Base-by-base conservation (phyloP, 2,113 vertebrate genomes). In the Boleophthalmus pectinirostris region DNA sequence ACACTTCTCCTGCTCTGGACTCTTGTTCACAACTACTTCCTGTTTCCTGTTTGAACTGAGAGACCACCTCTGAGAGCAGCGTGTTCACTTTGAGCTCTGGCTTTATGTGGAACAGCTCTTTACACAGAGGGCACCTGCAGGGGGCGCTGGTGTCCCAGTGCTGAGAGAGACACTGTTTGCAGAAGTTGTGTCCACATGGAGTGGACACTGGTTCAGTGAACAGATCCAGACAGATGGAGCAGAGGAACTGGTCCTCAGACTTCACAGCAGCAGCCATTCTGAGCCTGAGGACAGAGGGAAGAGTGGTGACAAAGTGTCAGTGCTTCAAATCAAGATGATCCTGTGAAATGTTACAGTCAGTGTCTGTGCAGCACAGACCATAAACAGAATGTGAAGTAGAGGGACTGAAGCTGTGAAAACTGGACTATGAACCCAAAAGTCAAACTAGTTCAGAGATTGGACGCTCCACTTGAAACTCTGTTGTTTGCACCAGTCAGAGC, bases 71-170 rank as follows among this genome's bases (percentile, higher is more conserved):
- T 23, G 66, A 68, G 14, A 78, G 29, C 15, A 73, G 63, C 3
- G 76, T 78, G 57, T 78, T 78, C 14, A 78, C 70, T 33, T 33
- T 18, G 24, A 60, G 25, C 57, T 60, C 57, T 18, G 57, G 57
- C 23, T 33, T 60, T 15, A 33, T 7, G 14, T 60, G 57, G 25
- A 60, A 60, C 23, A 60, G 24, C 57, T 60, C 15, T 7, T 78
- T 78, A 43, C 76, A 78, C 70, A 78, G 12, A 16, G 70, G 70
- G 20, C 76, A 78, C 33, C 33, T 60, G 60, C 47, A 64, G 60
- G 10, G 38, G 14, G 7, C 12, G 4, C 47, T 69, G 70, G 64
- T 78, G 3, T 69, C 16, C 70, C 70, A 73, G 66, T 78, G 57
- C 20, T 78, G 65, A 9, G 76, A 68, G 57, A 60, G 23, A 15